A percentile compares a stretch with the other conserved stretches of the same genome.
Evolutionary conservation across 2,888 invertebrate genomes (phyloP).

Genomic region (Danaus chrysippus): DNA sequence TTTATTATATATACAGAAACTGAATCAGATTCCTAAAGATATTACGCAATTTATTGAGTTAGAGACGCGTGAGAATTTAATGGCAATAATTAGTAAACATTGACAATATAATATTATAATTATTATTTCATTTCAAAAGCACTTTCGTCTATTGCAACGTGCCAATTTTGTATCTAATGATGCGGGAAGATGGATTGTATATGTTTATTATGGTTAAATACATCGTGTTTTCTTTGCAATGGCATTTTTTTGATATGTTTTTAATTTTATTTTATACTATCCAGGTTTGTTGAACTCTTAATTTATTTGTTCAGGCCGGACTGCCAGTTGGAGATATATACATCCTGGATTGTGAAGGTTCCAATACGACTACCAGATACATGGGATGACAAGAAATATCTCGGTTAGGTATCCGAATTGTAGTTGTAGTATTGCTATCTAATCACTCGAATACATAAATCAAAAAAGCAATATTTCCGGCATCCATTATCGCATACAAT

Average conservation of each 20-base stretch:
- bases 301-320: conserved; percentile 51
- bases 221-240: too few species aligned
- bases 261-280: not conserved
- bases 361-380: conserved; percentile 54
- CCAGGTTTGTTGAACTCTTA: not conserved
- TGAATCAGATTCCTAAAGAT: conserved; percentile 2
- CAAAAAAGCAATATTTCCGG: too few species aligned
- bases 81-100: not conserved
- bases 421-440: too few species aligned
- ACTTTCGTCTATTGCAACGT: not conserved
- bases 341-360: conserved; percentile 53
- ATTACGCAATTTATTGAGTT: conserved; percentile 6
- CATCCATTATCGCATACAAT: too few species aligned
- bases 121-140: not conserved
- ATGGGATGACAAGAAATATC: conserved; percentile 57
- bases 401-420: conserved; percentile 26
- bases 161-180: too few species aligned
- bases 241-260: not conserved
- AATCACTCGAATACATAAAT: too few species aligned
- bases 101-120: not conserved
- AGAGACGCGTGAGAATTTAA: not conserved
- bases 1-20: conserved; percentile 15
- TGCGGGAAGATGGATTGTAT: too few species aligned
- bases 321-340: conserved; percentile 65
- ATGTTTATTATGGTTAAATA: too few species aligned